Evolutionary conservation across 30 jellyfish, hydroid and myxozoan genomes (phyloP).

Genomic region (Hydractinia echinata): DNA sequence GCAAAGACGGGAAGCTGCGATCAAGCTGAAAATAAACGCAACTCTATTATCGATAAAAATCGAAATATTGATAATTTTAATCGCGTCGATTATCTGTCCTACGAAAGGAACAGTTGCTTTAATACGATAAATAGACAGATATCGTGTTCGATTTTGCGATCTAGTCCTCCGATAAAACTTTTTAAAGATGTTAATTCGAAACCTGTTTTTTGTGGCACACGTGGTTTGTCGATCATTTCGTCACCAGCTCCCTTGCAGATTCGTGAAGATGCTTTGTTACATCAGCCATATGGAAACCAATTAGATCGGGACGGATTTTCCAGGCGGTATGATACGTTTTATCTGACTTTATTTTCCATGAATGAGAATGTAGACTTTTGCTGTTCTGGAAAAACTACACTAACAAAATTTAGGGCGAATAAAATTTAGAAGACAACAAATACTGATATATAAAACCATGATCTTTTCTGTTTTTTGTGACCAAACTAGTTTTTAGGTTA

Average conservation of each 20-base stretch:
- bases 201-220: neutral
- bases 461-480: too few species aligned
- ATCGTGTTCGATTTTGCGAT: neutral
- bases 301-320: neutral
- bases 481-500: too few species aligned
- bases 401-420: neutral
- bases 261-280: constrained; percentile 35
- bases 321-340: neutral
- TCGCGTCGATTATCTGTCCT: neutral
- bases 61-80: neutral
- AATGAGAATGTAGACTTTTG: too few species aligned
- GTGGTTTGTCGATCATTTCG: constrained; percentile 67
- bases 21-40: neutral
- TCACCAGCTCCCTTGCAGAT: constrained; percentile 73
- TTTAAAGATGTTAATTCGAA: neutral
- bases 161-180: neutral
- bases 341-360: too few species aligned
- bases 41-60: neutral
- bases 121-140: neutral
- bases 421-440: neutral
- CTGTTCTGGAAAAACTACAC: too few species aligned
- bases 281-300: neutral
- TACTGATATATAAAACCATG: too few species aligned
- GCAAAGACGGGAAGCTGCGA: neutral
- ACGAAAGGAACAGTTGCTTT: neutral